Conservation (phyloP, 2,113 vertebrate species). For the Empidonax traillii region DNA sequence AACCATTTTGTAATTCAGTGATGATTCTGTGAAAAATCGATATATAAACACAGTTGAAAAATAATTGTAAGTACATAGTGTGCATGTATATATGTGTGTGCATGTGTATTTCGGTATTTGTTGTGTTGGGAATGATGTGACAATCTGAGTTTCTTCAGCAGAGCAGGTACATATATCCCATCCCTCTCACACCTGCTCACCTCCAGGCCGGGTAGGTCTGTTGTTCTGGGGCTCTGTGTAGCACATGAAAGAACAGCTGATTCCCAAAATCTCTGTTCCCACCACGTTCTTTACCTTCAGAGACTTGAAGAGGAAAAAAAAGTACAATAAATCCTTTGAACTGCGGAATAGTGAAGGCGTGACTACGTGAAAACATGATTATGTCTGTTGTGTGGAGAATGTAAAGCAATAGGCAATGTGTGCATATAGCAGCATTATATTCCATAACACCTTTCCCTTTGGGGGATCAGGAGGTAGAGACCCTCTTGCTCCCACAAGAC, state of each 20-base stretch:
- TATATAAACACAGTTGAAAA: not conserved
- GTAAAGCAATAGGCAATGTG: not conserved
- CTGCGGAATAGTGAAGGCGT: not conserved
- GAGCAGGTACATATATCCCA: accelerated
- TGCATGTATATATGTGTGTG: not conserved
- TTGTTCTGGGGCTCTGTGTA: not conserved
- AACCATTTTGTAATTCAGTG: not conserved
- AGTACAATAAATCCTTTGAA: not conserved
- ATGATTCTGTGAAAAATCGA: not conserved
- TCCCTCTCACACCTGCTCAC: not conserved
- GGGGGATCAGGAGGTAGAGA: not conserved
- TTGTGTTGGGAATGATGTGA: not conserved
- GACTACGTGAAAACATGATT: not conserved
- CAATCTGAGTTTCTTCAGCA: not conserved
- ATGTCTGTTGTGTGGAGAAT: not conserved
- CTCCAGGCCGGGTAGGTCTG: accelerated
- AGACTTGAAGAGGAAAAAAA: not conserved
- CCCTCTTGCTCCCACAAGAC: not conserved
- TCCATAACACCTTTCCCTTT: not conserved
- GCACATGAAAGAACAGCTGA: not conserved
- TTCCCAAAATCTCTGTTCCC: not conserved
- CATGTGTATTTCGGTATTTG: accelerated
- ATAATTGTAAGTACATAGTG: accelerated
- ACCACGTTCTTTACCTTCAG: not conserved
- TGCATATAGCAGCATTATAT: not conserved